These are phyloP conservation scores for Stegastes partitus DNA, from an alignment of 2,113 vertebrate species.

Conservation along the genomic window DNA sequence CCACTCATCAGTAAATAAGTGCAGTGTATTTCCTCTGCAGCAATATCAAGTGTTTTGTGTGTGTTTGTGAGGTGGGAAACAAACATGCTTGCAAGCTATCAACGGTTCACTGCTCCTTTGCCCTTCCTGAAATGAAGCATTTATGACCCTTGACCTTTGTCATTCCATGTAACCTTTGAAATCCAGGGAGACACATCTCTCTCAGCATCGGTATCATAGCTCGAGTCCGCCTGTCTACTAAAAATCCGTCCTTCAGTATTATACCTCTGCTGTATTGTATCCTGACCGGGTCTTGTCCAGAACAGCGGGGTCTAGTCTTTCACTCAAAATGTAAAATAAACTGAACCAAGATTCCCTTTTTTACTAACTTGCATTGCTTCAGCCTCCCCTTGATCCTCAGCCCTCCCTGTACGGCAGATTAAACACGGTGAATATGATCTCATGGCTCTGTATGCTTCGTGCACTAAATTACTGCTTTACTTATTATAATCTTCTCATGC, in stretches of 20 bases:
- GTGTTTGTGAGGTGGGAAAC: conserved; percentile 9
- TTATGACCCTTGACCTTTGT: conserved; percentile 62
- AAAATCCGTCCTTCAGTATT: conserved; percentile 4
- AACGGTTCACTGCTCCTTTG: conserved; percentile 59
- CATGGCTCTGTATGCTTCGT: not conserved
- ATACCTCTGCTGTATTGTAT: not conserved
- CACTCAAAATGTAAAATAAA: conserved; percentile 13
- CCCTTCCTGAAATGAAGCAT: conserved; percentile 71
- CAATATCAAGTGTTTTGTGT: conserved; percentile 2
- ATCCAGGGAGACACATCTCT: conserved; percentile 44
- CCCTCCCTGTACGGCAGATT: conserved; percentile 11
- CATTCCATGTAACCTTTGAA: conserved; percentile 44
- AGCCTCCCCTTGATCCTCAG: conserved; percentile 30
- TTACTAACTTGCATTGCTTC: conserved; percentile 4
- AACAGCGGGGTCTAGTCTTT: conserved; percentile 16
- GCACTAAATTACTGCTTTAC: conserved; percentile 22
- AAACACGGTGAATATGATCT: conserved; percentile 18
- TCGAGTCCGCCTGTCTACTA: not conserved
- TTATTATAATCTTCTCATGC: conserved; percentile 14
- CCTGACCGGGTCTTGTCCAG: not conserved
- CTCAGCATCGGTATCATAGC: conserved; percentile 18
- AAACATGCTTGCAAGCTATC: conserved; percentile 21
- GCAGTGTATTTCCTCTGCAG: not conserved
- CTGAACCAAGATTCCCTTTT: conserved; percentile 17
- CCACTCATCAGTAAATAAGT: not conserved